Evolutionary conservation across 2,888 invertebrate genomes (phyloP).

Genomic region (Drosophila meridiana): DNA sequence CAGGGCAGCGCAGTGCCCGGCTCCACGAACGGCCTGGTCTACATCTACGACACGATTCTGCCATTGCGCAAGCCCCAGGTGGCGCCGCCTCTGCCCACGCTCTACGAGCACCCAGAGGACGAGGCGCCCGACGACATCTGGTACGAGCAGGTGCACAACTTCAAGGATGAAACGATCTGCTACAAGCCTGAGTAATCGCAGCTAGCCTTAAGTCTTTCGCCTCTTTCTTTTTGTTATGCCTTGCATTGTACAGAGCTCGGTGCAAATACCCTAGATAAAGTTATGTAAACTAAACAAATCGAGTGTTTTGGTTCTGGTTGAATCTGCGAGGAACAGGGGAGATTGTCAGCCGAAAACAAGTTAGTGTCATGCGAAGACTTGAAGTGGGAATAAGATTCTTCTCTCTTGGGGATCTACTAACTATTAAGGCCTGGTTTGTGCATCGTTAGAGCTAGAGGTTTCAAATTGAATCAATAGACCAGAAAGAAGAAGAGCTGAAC

Average conservation of each 20-base stretch:
- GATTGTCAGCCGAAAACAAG: no score
- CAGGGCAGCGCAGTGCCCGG: conserved; percentile 93
- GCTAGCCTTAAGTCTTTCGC: conserved; percentile 13
- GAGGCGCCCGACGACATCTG: conserved; percentile 88
- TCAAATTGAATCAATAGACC: no score
- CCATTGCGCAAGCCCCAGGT: conserved; percentile 87
- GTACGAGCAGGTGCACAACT: conserved; percentile 91
- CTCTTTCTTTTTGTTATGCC: conserved; percentile 38
- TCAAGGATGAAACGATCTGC: conserved; percentile 89
- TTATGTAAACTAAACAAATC: conserved; percentile 1
- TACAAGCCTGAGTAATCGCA: conserved; percentile 86
- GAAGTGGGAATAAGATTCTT: no score
- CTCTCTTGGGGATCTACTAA: no score
- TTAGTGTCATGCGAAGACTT: no score
- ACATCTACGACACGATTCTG: conserved; percentile 92
- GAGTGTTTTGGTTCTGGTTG: neutral
- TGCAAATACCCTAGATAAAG: conserved; percentile 28
- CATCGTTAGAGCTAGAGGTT: no score
- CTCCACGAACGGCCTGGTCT: conserved; percentile 91
- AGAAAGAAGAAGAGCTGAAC: no score
- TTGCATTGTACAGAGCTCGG: conserved; percentile 27
- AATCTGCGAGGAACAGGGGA: no score
- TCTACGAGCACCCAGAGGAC: conserved; percentile 87
- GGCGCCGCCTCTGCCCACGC: conserved; percentile 92
- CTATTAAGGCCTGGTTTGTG: no score